A percentile compares a stretch with the other conserved stretches of the same genome.
These are phyloP conservation scores for Melopsittacus undulatus DNA, from an alignment of 2,797 vertebrate genomes.

Conservation along the genomic window DNA sequence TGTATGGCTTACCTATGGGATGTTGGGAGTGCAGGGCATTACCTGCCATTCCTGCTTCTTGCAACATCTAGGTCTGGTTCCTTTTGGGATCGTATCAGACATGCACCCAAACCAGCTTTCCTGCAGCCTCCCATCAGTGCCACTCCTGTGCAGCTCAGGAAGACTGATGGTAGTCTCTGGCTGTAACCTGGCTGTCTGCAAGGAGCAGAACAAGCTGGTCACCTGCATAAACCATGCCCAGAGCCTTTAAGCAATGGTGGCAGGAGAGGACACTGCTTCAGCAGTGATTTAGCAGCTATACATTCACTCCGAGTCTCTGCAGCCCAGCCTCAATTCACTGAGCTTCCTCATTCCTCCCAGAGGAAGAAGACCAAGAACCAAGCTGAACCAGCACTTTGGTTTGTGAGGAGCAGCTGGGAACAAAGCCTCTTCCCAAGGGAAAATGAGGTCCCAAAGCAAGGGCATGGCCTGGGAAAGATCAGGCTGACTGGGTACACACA, in stretches of 20 bases:
- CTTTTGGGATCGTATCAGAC: background rate
- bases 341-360: background rate
- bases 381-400: background rate
- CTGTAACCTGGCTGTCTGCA: background rate
- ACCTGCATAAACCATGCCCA: background rate
- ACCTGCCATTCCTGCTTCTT: background rate
- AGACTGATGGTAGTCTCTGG: no score
- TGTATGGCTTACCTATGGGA: background rate
- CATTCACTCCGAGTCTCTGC: background rate
- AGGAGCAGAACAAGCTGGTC: background rate
- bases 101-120: background rate
- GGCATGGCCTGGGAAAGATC: background rate
- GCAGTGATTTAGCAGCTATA: background rate
- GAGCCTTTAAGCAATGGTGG: background rate
- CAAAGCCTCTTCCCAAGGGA: background rate
- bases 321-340: background rate
- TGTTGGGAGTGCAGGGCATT: background rate
- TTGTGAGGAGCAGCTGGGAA: background rate
- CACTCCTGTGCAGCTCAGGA: background rate
- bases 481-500: background rate
- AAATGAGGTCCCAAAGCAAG: background rate
- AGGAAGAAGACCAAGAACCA: background rate
- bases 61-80: background rate
- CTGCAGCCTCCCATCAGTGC: background rate
- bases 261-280: background rate